Percentiles rank a stretch among this genome's conserved stretches.
These are phyloP conservation scores for Leptura quadrifasciata DNA, from an alignment of 2,888 invertebrate genomes.

Conservation along the genomic window DNA sequence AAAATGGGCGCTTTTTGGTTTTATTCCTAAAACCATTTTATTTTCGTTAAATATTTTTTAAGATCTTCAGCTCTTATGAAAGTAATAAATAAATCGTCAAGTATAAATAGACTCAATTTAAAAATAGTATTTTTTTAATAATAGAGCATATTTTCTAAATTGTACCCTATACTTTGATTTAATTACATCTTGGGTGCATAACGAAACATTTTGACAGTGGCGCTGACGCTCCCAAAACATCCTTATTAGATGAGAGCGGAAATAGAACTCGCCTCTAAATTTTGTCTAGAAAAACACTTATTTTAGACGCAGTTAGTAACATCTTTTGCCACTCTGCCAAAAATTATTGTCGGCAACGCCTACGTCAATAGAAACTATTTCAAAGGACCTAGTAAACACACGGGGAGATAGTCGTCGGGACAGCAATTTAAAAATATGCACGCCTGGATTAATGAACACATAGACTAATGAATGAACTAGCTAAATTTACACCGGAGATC, in stretches of 20 bases:
- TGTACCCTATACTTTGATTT: too few relatives aligned
- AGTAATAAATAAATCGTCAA: too few relatives aligned
- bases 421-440: constrained; percentile 8
- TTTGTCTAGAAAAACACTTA: background rate
- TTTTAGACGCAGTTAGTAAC: background rate
- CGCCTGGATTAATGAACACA: background rate
- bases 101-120: too few relatives aligned
- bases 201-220: background rate
- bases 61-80: too few relatives aligned
- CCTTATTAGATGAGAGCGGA: background rate
- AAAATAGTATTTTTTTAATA: too few relatives aligned
- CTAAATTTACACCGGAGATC: background rate
- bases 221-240: background rate
- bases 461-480: background rate
- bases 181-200: too few relatives aligned
- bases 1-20: too few relatives aligned
- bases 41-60: too few relatives aligned
- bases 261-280: background rate
- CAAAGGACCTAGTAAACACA: constrained; percentile 1
- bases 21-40: too few relatives aligned
- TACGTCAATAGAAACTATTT: background rate
- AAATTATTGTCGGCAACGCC: background rate
- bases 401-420: background rate
- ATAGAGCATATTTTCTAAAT: too few relatives aligned
- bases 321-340: background rate